These are phyloP conservation scores for Lasius fuliginosus DNA, from an alignment of 2,888 invertebrate genomes.

Conservation along the genomic window DNA sequence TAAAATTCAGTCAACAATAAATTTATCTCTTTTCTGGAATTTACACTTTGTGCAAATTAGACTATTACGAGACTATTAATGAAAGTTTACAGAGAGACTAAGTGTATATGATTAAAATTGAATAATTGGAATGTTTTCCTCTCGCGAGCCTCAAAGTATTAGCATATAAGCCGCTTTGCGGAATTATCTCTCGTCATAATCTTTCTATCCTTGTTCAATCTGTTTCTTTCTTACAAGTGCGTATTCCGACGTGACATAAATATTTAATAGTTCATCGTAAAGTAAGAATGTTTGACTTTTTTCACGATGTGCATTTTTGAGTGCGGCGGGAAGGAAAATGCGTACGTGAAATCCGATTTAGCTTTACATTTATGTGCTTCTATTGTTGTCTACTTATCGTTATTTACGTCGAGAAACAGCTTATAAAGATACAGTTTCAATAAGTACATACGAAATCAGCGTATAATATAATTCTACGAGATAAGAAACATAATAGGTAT, in stretches of 20 bases:
- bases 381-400: background rate
- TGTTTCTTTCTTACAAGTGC: background rate
- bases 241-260: constrained; percentile 5
- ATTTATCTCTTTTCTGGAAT: background rate
- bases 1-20: background rate
- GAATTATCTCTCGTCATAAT: constrained; percentile 4
- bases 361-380: background rate
- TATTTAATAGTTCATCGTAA: constrained; percentile 23
- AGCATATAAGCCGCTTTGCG: background rate
- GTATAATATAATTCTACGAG: background rate
- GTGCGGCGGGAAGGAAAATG: background rate
- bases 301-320: background rate
- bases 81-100: background rate
- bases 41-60: background rate
- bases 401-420: constrained; percentile 23
- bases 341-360: background rate
- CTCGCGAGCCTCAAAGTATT: constrained; percentile 2
- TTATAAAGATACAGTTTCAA: background rate
- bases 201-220: background rate
- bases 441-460: background rate
- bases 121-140: background rate
- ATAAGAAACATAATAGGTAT: background rate
- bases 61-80: constrained; percentile 8
- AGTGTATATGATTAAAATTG: background rate
- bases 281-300: constrained; percentile 1